A percentile compares a stretch with the other conserved stretches of the same genome.
These are phyloP conservation scores for Calypte anna DNA, from an alignment of 2,113 vertebrate species.

Conservation along the genomic window DNA sequence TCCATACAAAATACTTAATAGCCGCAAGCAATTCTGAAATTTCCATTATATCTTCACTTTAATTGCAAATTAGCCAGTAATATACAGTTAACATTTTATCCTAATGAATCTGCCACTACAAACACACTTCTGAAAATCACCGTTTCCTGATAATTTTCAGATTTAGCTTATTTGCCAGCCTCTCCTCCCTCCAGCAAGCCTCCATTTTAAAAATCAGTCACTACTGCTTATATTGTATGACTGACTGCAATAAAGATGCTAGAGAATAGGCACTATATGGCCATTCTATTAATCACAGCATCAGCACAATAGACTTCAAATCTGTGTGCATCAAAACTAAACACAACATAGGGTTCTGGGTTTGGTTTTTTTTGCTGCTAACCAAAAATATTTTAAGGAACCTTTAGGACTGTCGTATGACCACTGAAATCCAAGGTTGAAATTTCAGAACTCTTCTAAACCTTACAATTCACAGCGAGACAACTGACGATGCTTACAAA, in stretches of 20 bases:
- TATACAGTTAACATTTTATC: not conserved
- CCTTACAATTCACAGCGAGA: not conserved
- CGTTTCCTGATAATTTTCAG: not conserved
- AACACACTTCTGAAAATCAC: not conserved
- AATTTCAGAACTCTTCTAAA: not conserved
- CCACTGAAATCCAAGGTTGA: not conserved
- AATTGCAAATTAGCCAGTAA: not conserved
- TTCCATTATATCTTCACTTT: not conserved
- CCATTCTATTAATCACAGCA: not conserved
- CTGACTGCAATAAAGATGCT: not conserved
- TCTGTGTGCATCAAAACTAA: not conserved
- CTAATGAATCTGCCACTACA: not conserved
- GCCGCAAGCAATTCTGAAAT: not conserved
- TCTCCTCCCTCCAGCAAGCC: not conserved
- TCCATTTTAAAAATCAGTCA: not conserved
- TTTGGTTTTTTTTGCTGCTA: not conserved
- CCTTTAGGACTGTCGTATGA: not conserved
- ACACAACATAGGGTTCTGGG: not conserved
- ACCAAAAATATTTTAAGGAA: not conserved
- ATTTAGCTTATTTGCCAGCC: not conserved
- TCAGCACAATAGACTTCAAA: not conserved
- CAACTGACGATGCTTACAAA: not conserved
- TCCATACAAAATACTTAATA: slow-evolving; percentile 18
- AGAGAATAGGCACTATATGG: not conserved
- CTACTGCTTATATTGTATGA: not conserved